Base-by-base conservation (phyloP, 1,140 invertebrate genomes). In the Drosophila melanica region DNA sequence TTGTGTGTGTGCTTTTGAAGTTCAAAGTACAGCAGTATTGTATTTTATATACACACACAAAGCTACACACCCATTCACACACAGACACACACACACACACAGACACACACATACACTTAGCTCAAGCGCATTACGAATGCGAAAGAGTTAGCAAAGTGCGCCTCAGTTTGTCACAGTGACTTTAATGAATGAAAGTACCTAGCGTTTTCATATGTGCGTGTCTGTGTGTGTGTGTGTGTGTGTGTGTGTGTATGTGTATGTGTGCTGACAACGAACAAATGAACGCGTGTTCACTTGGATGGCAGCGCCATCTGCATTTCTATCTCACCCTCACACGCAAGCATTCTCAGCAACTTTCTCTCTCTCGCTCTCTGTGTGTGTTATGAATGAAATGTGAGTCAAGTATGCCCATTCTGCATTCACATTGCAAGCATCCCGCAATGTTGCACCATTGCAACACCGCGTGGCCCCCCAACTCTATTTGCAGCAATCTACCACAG, bases 121-220 rank as follows among this genome's bases (percentile, higher is more conserved):
- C 27, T 27, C 3, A 27, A 27, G 27, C 27, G 27, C 33, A 63
- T 12, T 20, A 58, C 27, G n/a, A 72, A 27, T 37, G 54, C 50
- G 33, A 65, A 71, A 66, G 57, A 54, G 57, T 69, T 72, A 47
- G 48, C 54, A 48, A 63, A 66, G 53, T 54, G 37, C 51, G 57
- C 45, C 62, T 50, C 57, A 44, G 30, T 54, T 54, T 60, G 55
- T 54, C 71, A 44, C 58, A 65, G 30, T 54, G 41, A 71, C 69
- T 80, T 85, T 86, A 86, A 87, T 86, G 81, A 86, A 86, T 86
- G 81, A 87, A 87, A 82, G 67, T 82, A 72, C 67, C 68, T 27
- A 44, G 11, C 23, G 11, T n/a, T n/a, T n/a, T n/a, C n/a, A n/a
- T n/a, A n/a, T 45, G 16, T 48, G 30, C 50, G 33, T 51, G 20